Evolutionary conservation across 2,888 invertebrate species (phyloP), one percentile per base, ranked within the genome.

Genomic region (Lasioglossum zephyrum): DNA sequence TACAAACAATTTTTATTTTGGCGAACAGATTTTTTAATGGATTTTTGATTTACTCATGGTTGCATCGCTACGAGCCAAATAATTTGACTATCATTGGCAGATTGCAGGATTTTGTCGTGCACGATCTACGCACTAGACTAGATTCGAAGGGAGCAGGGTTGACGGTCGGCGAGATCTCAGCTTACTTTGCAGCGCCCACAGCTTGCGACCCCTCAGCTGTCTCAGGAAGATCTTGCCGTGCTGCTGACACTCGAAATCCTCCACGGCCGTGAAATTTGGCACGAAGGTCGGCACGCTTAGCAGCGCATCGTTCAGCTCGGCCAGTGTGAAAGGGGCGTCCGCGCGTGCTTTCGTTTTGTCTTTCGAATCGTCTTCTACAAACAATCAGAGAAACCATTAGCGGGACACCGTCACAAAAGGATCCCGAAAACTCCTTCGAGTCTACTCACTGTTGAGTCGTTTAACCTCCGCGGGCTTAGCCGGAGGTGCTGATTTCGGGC

Each of bases 161-260:
- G 13, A 13, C 26, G 60, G 13, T 13, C 26, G 5, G 31, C 13
- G 16, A 26, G 60, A 31, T 60, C 60, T 60, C 31, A 36, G 84
- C 85, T 96, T 95, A 97, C 97, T 97, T 95, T 97, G 97, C 90
- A 97, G 94, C 82, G 97, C 97, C 97, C 97, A 97, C 89, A 97
- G 93, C 95, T 97, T 97, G 86, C 96, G 96, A 79, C 97, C 97
- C 49, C 97, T 96, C 92, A 97, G 94, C 94, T 97, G 97, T 87
- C 97, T 96, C 89, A 97, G 95, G 90, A 97, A 96, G 92, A 97
- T 96, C 94, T 96, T 96, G 82, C 97, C 96, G 89, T 97, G 97
- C 93, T 97, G 96, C 89, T 97, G 96, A 95, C 97, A 97, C 94
- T 96, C 96, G 75, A 96, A 95, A 93, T 96, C 96, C 92, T 96